Evolutionary conservation across 2,888 invertebrate species (phyloP).

Genomic region (Stomorhina lunata): DNA sequence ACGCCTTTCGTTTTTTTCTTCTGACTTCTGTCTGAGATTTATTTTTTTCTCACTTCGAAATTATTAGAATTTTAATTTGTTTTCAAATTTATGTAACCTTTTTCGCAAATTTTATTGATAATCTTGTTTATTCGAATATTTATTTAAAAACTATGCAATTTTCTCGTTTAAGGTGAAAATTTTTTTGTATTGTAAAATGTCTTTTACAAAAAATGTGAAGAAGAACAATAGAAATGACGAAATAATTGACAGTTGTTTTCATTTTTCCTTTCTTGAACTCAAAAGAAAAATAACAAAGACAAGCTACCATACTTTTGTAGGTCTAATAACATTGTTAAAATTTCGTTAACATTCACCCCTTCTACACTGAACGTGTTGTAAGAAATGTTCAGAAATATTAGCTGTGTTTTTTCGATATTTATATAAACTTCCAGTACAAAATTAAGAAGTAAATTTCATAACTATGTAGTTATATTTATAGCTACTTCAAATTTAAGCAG

Average conservation of each 20-base stretch:
- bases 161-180: constrained; percentile 44
- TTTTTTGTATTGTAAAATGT: constrained; percentile 53
- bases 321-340: background rate
- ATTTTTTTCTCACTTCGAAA: constrained; percentile 17
- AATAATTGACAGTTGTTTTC: constrained; percentile 54
- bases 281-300: constrained; percentile 1
- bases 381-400: no score
- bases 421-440: no score
- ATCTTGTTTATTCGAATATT: constrained; percentile 9
- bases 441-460: no score
- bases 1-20: constrained; percentile 59
- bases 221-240: constrained; percentile 54
- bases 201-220: constrained; percentile 58
- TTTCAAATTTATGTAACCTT: background rate
- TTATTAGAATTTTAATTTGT: constrained; percentile 12
- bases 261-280: background rate
- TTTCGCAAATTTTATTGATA: constrained; percentile 16
- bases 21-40: constrained; percentile 13
- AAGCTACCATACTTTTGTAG: constrained; percentile 35
- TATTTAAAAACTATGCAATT: constrained; percentile 48
- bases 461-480: no score
- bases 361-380: no score
- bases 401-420: no score
- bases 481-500: no score
- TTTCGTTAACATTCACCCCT: no score